Base-by-base conservation (phyloP, 2,113 vertebrate genomes). In the Caranx ignobilis region DNA sequence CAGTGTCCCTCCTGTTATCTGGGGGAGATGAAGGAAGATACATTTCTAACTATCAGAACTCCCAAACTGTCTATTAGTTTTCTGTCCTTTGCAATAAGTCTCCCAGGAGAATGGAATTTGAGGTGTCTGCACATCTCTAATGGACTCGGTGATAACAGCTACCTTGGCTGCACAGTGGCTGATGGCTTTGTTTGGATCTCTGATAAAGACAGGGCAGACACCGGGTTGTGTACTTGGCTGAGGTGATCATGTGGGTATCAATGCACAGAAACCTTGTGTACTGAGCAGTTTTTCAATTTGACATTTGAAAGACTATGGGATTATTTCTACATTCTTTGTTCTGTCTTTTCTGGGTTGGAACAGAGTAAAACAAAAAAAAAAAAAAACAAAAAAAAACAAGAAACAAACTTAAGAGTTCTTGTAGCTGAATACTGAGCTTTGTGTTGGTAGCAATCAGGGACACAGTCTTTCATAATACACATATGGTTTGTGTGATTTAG, bases 121-220 rank as follows among this genome's bases (percentile, higher is more conserved):
- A 56, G 76, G 68, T 50, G 54, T 80, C 80, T 86, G 82, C 67
- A 84, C 77, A 79, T 85, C 77, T 88, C 81, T 92, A 91, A 93
- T 90, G 87, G 83, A 84, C 68, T 78, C 64, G 41, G 67, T 75
- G 87, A 86, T 89, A 87, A 88, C 88, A 85, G 57, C 65, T 83
- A 52, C 73, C 5, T 35, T 60, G 65, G 62, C 64, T 83, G 73
- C 81, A 78, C 62, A 39, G 78, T 19, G 18, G 52, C 73, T 78
- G 85, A 82, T 79, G 67, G 60, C 75, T 89, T 85, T 90, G 84
- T 89, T 86, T 81, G 69, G 64, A 60, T 75, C 37, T n/a, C 59
- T 57, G 65, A 84, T 86, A 79, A 67, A 88, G 52, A 82, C 39
- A 41, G 31, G 12, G 50, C 55, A 64, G 39, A 55, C 37, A 54